phyloP scores from a whole-genome alignment of 2,113 vertebrate genomes.

The Neotoma lepida region DNA sequence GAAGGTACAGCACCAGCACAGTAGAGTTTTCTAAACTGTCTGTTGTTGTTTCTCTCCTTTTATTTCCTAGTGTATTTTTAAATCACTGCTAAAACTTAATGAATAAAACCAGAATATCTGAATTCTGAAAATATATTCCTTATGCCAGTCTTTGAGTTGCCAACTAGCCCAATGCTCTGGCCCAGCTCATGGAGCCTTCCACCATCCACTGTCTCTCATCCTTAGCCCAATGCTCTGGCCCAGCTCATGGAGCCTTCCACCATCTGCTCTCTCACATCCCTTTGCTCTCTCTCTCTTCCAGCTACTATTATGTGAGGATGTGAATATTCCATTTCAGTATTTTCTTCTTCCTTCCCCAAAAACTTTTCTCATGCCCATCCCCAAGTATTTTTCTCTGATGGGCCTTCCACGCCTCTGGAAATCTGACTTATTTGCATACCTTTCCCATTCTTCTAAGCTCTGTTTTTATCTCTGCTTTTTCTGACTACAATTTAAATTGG shows the following conservation, averaged over 20 bases:
- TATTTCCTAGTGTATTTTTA: constrained; percentile 31
- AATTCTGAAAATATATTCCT: constrained; percentile 47
- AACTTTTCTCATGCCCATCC: neutral
- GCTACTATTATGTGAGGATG: neutral
- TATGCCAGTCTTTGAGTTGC: neutral
- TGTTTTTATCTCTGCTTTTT: neutral
- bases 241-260: neutral
- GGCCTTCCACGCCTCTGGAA: neutral
- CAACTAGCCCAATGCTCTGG: neutral
- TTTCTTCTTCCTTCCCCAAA: constrained; percentile 35
- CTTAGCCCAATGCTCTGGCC: neutral
- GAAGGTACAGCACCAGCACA: neutral
- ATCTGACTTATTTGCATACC: neutral
- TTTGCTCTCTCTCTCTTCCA: neutral
- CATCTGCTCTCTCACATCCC: neutral
- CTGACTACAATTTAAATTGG: constrained; percentile 25
- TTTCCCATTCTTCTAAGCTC: neutral
- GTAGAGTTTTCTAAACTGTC: neutral
- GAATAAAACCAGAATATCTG: constrained; percentile 41
- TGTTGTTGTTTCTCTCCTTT: constrained; percentile 27
- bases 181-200: neutral
- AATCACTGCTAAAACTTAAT: constrained; percentile 49
- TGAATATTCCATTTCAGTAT: neutral
- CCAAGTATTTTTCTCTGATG: neutral
- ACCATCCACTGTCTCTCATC: no score